phyloP scores from a whole-genome alignment of 2,113 vertebrate species.

The human (Homo sapiens) region GRCh38 chr17:48210501-48211000 shows the following conservation, averaged over 20 bases:
- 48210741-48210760: neutral
- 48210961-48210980: neutral
- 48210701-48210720: neutral
- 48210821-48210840: neutral
- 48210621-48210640: neutral
- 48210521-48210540: neutral
- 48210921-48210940: neutral
- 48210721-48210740: neutral
- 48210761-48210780: conserved; percentile 23
- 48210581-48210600: neutral
- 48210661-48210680: neutral
- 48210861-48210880: neutral
- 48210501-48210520: neutral
- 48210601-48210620: neutral
- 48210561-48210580: neutral
- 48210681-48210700: neutral
- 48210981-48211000: neutral
- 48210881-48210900: neutral
- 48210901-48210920: neutral
- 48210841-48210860: neutral
- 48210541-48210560: neutral
- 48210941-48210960: neutral
- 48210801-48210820: neutral
- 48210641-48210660: neutral
- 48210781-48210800: neutral